Base-by-base conservation (phyloP, 2,113 vertebrate species). In the Sander vitreus region DNA sequence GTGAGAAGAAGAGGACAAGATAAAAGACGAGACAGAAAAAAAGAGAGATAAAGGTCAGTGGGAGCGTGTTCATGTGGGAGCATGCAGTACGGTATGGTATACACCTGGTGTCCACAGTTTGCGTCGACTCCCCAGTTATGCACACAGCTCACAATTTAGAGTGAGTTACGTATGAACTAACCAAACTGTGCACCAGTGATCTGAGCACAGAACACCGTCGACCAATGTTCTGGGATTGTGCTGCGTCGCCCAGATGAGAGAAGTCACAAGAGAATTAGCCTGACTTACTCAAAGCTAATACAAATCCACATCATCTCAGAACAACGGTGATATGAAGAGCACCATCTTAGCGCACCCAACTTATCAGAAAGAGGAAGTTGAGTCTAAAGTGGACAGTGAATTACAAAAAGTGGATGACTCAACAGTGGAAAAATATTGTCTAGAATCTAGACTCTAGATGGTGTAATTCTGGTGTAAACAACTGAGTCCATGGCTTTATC, bases 1-100 rank as follows among this genome's bases (percentile, higher is more conserved):
- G 85, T 62, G 76, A 86, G 74, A 82, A 81, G 80, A 80, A 67
- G 72, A 78, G 70, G 81, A 86, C 82, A 71, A 91, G 84, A 88
- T 85, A 90, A 88, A 90, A 85, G 70, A 65, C 62, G 59, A 67
- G 69, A 74, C 62, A 59, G 60, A 71, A 59, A 54, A 76, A 80
- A 74, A 58, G 48, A 45, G 50, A 59, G 51, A 66, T 72, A 76
- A 65, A 86, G 45, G 36, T 50, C 63, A 58, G 54, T 25, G 54
- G 43, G 48, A 69, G 85, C 4, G 11, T 30, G 75, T 55, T 71
- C 62, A 71, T 59, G 43, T 63, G 36, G 65, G 60, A 83, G 43
- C 36, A 72, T 15, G 58, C 51, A 16, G 25, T 33, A 30, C 27
- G 51, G 43, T 63, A 60, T 77, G 58, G 66, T 57, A 14, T 63